These are phyloP conservation scores for Drosophila anomalata DNA, from an alignment of 2,888 invertebrate genomes.

Conservation along the genomic window DNA sequence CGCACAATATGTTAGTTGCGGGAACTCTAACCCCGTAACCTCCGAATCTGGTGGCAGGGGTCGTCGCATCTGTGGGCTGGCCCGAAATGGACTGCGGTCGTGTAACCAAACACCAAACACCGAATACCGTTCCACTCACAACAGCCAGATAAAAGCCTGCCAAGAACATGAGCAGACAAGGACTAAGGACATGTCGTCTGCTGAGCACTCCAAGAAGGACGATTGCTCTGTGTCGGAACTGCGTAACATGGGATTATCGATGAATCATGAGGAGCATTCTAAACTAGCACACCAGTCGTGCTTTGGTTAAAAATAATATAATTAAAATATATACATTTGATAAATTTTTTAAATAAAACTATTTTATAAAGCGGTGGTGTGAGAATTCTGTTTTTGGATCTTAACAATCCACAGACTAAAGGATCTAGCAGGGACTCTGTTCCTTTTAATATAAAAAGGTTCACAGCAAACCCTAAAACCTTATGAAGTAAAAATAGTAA, in stretches of 20 bases:
- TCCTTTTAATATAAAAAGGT: too few relatives aligned
- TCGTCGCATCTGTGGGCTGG: conserved; percentile 21
- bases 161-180: conserved; percentile 32
- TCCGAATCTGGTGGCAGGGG: conserved; percentile 43
- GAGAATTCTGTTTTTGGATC: too few relatives aligned
- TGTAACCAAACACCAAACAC: conserved; percentile 55
- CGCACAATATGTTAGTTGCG: conserved; percentile 42
- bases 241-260: conserved; percentile 29
- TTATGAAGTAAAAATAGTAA: too few relatives aligned
- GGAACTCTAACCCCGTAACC: conserved; percentile 32
- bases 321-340: too few relatives aligned
- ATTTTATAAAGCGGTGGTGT: too few relatives aligned
- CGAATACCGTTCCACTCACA: conserved; percentile 46
- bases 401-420: too few relatives aligned
- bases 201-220: conserved; percentile 20
- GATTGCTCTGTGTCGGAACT: conserved; percentile 16
- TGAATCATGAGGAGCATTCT: background rate
- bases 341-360: too few relatives aligned
- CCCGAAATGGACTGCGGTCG: conserved; percentile 30
- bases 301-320: background rate
- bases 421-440: too few relatives aligned
- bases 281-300: background rate
- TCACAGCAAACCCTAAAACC: too few relatives aligned
- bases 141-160: conserved; percentile 42
- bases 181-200: conserved; percentile 30